Percentiles rank a stretch among this genome's conserved stretches.
These are phyloP conservation scores for Anguilla pacifica DNA, from an alignment of 2,797 vertebrate species.

Conservation along the genomic window DNA sequence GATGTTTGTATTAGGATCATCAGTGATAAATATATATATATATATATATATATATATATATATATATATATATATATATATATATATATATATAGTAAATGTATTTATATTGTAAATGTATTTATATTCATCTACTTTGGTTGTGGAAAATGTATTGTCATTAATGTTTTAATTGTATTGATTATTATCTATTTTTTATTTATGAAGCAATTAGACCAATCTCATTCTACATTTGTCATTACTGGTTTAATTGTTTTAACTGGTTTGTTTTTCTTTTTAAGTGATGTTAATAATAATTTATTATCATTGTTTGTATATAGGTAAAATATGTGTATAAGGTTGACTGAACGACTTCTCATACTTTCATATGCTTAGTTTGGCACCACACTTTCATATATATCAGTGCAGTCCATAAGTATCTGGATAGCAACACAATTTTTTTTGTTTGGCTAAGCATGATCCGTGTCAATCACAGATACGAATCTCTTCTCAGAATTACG, in stretches of 20 bases:
- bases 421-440: background rate
- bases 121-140: too few relatives aligned
- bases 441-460: background rate
- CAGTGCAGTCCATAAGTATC: too few relatives aligned
- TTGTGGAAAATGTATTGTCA: background rate
- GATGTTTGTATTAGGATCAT: background rate
- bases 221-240: background rate
- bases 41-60: background rate
- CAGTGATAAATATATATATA: background rate
- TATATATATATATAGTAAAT: background rate
- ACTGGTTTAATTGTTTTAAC: background rate
- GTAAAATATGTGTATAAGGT: background rate
- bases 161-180: constrained; percentile 4
- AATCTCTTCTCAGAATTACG: background rate
- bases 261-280: background rate
- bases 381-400: background rate
- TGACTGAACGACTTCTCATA: too few relatives aligned
- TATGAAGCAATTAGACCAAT: background rate
- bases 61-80: background rate
- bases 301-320: background rate
- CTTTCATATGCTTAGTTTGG: background rate
- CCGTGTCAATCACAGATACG: background rate
- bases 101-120: too few relatives aligned
- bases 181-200: background rate
- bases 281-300: background rate